Conservation (phyloP, 2,113 vertebrate genomes). For the Ammodytes dubius region DNA sequence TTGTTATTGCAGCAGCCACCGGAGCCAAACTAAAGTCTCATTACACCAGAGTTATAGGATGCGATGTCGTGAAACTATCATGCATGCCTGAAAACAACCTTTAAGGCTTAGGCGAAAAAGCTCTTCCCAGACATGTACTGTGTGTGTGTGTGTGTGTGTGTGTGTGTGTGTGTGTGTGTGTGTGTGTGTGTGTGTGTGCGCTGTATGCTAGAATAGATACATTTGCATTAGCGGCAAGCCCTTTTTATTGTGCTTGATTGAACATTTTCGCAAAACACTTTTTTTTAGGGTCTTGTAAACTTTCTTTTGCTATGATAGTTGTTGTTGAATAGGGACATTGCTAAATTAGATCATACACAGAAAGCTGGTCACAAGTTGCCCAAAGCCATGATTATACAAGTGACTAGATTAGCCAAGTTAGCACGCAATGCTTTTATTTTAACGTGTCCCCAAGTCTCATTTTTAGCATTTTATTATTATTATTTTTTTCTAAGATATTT, state of each 20-base stretch:
- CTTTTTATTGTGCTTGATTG: neutral
- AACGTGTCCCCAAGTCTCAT: neutral
- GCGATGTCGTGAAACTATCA: neutral
- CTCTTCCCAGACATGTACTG: neutral
- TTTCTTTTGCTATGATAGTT: neutral
- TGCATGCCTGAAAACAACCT: conserved; percentile 3
- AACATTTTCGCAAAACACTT: neutral
- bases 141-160: no score
- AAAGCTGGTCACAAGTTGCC: conserved; percentile 6
- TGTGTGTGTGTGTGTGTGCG: no score
- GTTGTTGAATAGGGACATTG: neutral
- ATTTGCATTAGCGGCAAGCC: neutral
- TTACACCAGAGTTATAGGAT: neutral
- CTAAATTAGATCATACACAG: neutral
- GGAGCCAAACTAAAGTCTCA: neutral
- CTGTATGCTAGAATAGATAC: neutral
- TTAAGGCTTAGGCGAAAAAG: neutral
- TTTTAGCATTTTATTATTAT: conserved; percentile 11
- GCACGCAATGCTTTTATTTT: neutral
- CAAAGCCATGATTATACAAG: conserved; percentile 17
- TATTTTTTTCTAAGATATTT: no score
- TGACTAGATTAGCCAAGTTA: neutral
- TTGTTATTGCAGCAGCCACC: neutral
- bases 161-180: no score
- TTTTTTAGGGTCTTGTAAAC: neutral